Base-by-base conservation (phyloP, 2,888 invertebrate genomes). In the Tachina lurida region DNA sequence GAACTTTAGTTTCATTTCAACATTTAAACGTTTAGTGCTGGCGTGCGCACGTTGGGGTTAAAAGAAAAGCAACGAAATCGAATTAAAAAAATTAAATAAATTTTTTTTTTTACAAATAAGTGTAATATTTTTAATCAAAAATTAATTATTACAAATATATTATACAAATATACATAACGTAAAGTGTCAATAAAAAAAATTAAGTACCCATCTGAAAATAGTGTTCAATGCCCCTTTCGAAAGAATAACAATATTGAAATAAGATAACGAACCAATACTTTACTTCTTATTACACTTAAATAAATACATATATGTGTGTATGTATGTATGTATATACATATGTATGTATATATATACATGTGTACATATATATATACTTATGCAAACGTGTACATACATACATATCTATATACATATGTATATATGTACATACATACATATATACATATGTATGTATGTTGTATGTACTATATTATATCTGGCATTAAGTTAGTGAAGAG, bases 1-100 rank as follows among this genome's bases (percentile, higher is more conserved):
- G 10, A 39, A 75, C 22, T 65, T 84, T 17, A 84, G 84, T 84
- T 75, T 56, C 10, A 75, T 47, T 68, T 45, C 15, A 75, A 60
- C 78, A 62, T 74, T 79, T 79, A 19, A 49, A 70, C 54, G 47
- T 70, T 31, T 12, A 15, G 9, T 0, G 19, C 52, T 4, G 3
- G 7, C 2, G 1, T 17, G 79, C 74, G 68, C 47, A 70, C 31
- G 62, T 39, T 56, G 49, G 47, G 45, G 47, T 45, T n/a, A 73
- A 74, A 74, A 43, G 7, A 9, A 39, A 39, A 58, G 19, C 45
- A 74, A 67, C 67, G 52, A 84, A 60, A 56, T 39, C 58, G 54
- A 71, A 70, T 76, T 22, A 15, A 63, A 67, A 79, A 43, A 47
- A 63, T 63, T 43, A 41, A 70, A 58, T 19, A 67, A 58, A 22